Evolutionary conservation across 1,140 invertebrate genomes (phyloP).

Genomic region (Brachionus manjavacas): DNA sequence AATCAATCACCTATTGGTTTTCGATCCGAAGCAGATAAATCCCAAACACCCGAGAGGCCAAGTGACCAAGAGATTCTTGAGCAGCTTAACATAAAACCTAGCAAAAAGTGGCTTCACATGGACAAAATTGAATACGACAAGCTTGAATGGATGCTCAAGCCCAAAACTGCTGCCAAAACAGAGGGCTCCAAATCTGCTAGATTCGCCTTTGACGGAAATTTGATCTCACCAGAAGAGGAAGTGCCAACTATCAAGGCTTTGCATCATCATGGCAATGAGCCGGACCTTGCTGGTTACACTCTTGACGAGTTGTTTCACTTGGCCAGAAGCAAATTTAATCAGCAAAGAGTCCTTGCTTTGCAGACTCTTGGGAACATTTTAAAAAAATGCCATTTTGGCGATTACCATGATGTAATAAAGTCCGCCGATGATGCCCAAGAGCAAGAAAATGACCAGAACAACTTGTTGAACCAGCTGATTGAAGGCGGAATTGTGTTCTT

Average conservation of each 20-base stretch:
- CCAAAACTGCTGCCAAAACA: conserved; percentile 8
- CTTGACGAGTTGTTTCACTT: conserved; percentile 77
- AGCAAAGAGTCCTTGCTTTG: conserved; percentile 74
- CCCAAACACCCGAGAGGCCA: conserved; percentile 38
- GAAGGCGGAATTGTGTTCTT: conserved; percentile 70
- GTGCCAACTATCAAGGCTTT: conserved; percentile 65
- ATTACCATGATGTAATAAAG: background rate
- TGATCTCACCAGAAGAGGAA: conserved; percentile 59
- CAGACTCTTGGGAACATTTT: conserved; percentile 73
- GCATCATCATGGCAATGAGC: conserved; percentile 85
- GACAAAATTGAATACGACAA: conserved; percentile 74
- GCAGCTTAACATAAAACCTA: conserved; percentile 46
- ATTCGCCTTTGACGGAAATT: conserved; percentile 63
- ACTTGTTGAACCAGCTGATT: conserved; percentile 59
- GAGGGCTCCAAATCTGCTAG: conserved; percentile 61
- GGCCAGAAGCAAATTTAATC: conserved; percentile 64
- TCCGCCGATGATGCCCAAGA: background rate
- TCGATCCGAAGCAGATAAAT: conserved; percentile 43
- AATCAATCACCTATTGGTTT: conserved; percentile 46
- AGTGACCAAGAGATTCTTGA: conserved; percentile 46
- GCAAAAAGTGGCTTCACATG: conserved; percentile 73
- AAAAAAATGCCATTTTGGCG: conserved; percentile 59
- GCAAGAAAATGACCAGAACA: conserved; percentile 40
- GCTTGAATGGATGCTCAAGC: conserved; percentile 69
- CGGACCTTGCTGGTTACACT: conserved; percentile 77